Evolutionary conservation across 2,888 invertebrate species (phyloP).

Genomic region (Caenorhabditis plicata): DNA sequence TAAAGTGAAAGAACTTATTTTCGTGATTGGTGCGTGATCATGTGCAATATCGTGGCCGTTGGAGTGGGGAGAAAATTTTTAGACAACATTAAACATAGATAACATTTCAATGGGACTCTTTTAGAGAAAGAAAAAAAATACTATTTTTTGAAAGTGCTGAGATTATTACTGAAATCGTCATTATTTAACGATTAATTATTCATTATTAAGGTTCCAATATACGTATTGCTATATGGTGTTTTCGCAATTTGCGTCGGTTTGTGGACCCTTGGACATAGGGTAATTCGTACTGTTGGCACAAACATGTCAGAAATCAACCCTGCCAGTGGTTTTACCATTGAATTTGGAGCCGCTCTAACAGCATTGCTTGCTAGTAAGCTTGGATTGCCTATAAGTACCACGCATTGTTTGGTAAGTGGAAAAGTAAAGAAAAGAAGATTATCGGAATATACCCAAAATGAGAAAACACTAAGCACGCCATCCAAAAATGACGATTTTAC

Average conservation of each 20-base stretch:
- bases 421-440: too few relatives aligned
- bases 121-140: too few relatives aligned
- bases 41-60: too few relatives aligned
- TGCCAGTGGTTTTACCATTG: constrained; percentile 92
- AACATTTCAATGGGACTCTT: too few relatives aligned
- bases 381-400: constrained; percentile 93
- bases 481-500: too few relatives aligned
- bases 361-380: constrained; percentile 92
- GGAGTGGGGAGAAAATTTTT: too few relatives aligned
- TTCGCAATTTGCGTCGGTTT: constrained; percentile 90
- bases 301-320: constrained; percentile 94
- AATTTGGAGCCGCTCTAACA: constrained; percentile 91
- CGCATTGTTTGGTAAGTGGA: constrained; percentile 84
- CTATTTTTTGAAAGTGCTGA: neutral
- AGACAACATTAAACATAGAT: too few relatives aligned
- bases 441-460: too few relatives aligned
- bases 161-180: neutral
- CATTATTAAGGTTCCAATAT: constrained; percentile 68
- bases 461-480: too few relatives aligned
- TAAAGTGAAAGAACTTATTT: too few relatives aligned
- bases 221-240: constrained; percentile 89
- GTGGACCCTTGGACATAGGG: constrained; percentile 92
- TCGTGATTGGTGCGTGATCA: too few relatives aligned
- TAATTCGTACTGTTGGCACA: constrained; percentile 93
- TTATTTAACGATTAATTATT: neutral